phyloP scores from a whole-genome alignment of 2,797 vertebrate genomes.

The Enteromius paludinosus region DNA sequence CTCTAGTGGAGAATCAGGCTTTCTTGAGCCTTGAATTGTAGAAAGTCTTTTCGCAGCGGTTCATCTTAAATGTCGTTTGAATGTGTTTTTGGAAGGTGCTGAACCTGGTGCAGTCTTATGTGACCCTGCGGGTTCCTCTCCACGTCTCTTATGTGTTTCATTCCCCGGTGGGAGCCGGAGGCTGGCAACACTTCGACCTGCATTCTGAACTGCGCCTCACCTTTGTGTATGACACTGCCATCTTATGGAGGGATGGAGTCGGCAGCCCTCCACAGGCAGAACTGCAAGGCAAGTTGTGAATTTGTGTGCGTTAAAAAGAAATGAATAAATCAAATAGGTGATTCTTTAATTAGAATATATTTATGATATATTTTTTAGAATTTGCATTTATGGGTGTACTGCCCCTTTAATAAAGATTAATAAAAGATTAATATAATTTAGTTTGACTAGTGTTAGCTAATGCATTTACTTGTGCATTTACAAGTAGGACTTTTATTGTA shows the following conservation, averaged over 20 bases:
- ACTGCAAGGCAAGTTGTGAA: slow-evolving; percentile 81
- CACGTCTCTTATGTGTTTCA: slow-evolving; percentile 94
- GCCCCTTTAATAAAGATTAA: neutral
- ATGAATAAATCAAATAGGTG: neutral
- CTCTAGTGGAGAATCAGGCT: slow-evolving; percentile 64
- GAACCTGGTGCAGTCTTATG: slow-evolving; percentile 93
- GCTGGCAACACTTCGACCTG: slow-evolving; percentile 96
- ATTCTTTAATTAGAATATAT: neutral
- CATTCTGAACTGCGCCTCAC: slow-evolving; percentile 92
- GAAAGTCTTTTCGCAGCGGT: neutral
- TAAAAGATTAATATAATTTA: neutral
- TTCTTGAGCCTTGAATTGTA: neutral
- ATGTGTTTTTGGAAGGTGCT: slow-evolving; percentile 79
- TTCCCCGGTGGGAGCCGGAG: slow-evolving; percentile 85
- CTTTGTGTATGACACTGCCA: slow-evolving; percentile 96
- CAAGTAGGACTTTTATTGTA: too few relatives aligned
- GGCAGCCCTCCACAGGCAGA: slow-evolving; percentile 91
- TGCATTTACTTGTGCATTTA: too few relatives aligned
- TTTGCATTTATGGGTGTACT: neutral
- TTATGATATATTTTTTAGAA: too few relatives aligned
- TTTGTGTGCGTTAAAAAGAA: neutral
- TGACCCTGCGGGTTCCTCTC: slow-evolving; percentile 90
- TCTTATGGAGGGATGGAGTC: slow-evolving; percentile 92
- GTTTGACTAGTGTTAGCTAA: neutral
- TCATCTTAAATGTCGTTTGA: neutral